These are phyloP conservation scores for Tribolium madens DNA, from an alignment of 1,140 invertebrate genomes.

Conservation along the genomic window DNA sequence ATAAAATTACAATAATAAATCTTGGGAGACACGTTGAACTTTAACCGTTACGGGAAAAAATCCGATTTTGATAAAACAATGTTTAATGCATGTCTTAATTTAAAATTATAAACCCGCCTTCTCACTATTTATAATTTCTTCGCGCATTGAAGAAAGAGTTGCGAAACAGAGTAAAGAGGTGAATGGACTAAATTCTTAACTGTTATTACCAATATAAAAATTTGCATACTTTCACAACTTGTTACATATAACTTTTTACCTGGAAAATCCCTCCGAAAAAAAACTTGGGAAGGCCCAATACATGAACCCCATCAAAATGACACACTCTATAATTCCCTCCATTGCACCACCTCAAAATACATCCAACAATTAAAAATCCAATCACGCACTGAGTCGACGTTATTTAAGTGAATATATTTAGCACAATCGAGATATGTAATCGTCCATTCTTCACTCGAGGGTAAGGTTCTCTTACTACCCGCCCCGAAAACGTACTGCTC, in stretches of 20 bases:
- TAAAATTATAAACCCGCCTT: not conserved
- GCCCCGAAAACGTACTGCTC: not conserved
- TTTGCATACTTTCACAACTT: conserved; percentile 40
- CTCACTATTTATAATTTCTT: not conserved
- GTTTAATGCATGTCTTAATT: not conserved
- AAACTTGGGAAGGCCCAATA: conserved; percentile 60
- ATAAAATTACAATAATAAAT: conserved; percentile 1
- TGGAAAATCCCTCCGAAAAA: conserved; percentile 54
- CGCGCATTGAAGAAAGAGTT: not conserved
- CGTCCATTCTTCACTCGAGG: not conserved
- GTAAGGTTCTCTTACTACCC: conserved; percentile 1
- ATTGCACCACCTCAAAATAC: conserved; percentile 37
- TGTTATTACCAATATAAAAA: conserved; percentile 29
- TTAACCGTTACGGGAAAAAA: not conserved
- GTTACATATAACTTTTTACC: conserved; percentile 47
- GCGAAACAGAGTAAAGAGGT: conserved; percentile 8
- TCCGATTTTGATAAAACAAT: no score
- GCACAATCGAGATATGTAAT: not conserved
- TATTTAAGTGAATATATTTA: conserved; percentile 2
- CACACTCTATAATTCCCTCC: conserved; percentile 57
- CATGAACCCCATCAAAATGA: conserved; percentile 57
- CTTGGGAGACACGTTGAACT: no score
- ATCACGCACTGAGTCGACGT: not conserved
- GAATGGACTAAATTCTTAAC: conserved; percentile 26
- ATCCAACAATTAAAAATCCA: conserved; percentile 2